These are phyloP conservation scores for Elanus axillaris DNA, from an alignment of 2,113 vertebrate genomes.

Conservation along the genomic window DNA sequence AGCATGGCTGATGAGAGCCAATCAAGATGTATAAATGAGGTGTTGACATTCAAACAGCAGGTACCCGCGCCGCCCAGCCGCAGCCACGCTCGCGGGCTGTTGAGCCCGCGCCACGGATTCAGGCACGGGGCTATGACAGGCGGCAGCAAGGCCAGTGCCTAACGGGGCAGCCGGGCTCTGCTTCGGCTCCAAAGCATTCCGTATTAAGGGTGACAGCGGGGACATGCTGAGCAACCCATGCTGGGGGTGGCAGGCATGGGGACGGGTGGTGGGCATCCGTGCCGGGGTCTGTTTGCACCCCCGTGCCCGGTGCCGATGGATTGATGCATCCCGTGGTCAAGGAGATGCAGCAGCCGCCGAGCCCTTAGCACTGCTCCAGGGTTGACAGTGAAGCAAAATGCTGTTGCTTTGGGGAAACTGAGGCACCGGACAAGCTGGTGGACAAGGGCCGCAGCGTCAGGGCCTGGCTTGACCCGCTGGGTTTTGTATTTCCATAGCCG, in stretches of 20 bases:
- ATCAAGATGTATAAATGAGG: slow-evolving; percentile 65
- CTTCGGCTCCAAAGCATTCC: rapidly evolving
- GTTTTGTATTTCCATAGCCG: not conserved
- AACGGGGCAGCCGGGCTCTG: rapidly evolving
- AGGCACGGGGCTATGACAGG: not conserved
- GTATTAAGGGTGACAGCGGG: rapidly evolving
- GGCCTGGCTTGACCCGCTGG: not conserved
- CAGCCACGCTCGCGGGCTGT: not conserved
- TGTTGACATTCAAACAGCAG: slow-evolving; percentile 59
- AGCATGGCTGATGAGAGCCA: slow-evolving; percentile 63
- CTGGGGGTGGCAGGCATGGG: rapidly evolving
- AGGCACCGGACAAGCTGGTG: not conserved
- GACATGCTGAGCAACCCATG: rapidly evolving
- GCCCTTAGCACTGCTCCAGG: rapidly evolving
- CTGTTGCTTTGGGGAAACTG: not conserved
- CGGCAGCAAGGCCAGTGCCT: not conserved
- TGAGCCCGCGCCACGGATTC: not conserved
- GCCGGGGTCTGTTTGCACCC: too few relatives aligned
- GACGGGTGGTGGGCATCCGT: not conserved
- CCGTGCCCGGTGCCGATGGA: rapidly evolving
- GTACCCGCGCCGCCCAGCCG: not conserved
- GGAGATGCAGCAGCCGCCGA: not conserved
- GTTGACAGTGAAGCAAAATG: not conserved
- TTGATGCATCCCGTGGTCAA: rapidly evolving
- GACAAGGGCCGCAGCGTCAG: not conserved